These are phyloP conservation scores for Scomber scombrus DNA, from an alignment of 2,113 vertebrate species.

Conservation along the genomic window DNA sequence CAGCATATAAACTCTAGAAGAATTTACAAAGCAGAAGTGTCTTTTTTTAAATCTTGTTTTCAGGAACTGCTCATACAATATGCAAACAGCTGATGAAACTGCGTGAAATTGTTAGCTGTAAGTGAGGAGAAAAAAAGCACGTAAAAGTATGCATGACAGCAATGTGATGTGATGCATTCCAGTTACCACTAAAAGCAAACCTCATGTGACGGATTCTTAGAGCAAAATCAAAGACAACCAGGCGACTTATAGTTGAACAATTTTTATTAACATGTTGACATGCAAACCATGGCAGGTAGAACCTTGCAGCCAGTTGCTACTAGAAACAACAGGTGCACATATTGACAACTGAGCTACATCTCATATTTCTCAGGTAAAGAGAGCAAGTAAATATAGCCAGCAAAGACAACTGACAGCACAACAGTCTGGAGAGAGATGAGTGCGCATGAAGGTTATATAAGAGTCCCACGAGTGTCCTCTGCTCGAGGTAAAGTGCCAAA, in stretches of 20 bases:
- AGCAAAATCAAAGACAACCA: slow-evolving; percentile 1
- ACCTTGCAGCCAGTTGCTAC: slow-evolving; percentile 60
- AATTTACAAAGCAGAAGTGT: too few relatives aligned
- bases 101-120: too few relatives aligned
- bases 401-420: slow-evolving; percentile 46
- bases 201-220: background rate
- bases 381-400: slow-evolving; percentile 55
- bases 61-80: too few relatives aligned
- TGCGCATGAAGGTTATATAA: slow-evolving; percentile 43
- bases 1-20: too few relatives aligned
- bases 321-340: slow-evolving; percentile 63
- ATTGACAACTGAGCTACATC: slow-evolving; percentile 65
- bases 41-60: too few relatives aligned
- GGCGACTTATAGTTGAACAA: slow-evolving; percentile 1
- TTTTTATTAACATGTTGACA: slow-evolving; percentile 77
- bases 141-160: too few relatives aligned
- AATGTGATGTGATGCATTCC: too few relatives aligned
- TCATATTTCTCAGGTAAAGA: slow-evolving; percentile 58
- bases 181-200: background rate
- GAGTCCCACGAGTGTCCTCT: slow-evolving; percentile 35
- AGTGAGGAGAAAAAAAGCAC: too few relatives aligned
- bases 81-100: too few relatives aligned
- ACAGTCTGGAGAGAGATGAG: slow-evolving; percentile 36
- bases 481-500: slow-evolving; percentile 53
- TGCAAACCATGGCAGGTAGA: slow-evolving; percentile 75